Conservation (phyloP, 2,113 vertebrate species). For the Barbus barbus region DNA sequence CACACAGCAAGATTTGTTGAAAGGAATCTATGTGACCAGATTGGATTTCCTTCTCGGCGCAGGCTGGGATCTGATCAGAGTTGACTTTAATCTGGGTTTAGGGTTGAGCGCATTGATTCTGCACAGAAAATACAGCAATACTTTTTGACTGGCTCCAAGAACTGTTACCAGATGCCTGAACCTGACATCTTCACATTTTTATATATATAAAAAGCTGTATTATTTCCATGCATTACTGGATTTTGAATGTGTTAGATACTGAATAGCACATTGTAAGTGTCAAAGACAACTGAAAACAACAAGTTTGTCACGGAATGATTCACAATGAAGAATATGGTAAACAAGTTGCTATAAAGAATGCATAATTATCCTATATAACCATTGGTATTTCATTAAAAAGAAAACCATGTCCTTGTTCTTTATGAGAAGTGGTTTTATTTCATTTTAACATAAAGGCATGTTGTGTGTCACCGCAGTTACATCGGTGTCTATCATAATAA, state of each 20-base stretch:
- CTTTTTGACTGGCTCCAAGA: conserved; percentile 14
- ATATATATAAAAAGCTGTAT: background rate
- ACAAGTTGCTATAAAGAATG: too few relatives aligned
- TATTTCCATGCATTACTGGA: background rate
- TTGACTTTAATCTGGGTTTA: conserved; percentile 52
- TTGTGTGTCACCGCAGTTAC: too few relatives aligned
- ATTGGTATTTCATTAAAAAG: too few relatives aligned
- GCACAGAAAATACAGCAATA: conserved; percentile 24
- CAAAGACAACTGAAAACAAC: background rate
- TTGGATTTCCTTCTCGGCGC: conserved; percentile 56
- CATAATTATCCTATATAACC: too few relatives aligned
- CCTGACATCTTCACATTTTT: background rate
- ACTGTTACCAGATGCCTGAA: background rate
- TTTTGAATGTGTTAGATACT: background rate
- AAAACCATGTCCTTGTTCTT: too few relatives aligned
- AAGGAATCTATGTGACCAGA: conserved; percentile 56
- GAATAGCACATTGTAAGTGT: background rate
- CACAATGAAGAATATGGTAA: too few relatives aligned
- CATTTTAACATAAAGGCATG: too few relatives aligned
- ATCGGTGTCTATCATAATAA: too few relatives aligned
- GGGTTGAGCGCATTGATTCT: conserved; percentile 40
- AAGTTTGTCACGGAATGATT: background rate
- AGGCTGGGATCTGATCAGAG: conserved; percentile 54
- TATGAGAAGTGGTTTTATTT: too few relatives aligned
- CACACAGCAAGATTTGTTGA: conserved; percentile 45